phyloP scores from a whole-genome alignment of 1,140 invertebrate genomes.

The Bombus affinis region DNA sequence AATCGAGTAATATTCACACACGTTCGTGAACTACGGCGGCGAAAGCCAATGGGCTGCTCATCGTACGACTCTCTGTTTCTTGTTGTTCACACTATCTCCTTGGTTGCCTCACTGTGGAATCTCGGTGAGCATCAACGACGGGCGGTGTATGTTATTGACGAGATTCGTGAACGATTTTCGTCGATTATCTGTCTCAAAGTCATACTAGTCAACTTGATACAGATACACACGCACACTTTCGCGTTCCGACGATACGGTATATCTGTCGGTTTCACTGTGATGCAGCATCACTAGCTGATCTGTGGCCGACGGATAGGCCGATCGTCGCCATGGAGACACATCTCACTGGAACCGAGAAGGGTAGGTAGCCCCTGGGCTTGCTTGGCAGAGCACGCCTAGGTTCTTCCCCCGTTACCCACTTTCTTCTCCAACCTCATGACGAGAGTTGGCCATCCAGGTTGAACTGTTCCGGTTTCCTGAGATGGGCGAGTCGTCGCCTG shows the following conservation, averaged over 20 bases:
- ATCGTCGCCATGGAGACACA: conserved; percentile 4
- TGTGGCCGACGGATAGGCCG: conserved; percentile 28
- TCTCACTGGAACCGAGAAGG: conserved; percentile 32
- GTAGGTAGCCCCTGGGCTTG: not conserved
- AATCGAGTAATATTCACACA: not conserved
- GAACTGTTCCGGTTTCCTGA: conserved; percentile 57
- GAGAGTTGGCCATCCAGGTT: conserved; percentile 53
- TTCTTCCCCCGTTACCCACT: not conserved
- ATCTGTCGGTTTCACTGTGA: conserved; percentile 27
- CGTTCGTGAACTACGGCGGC: conserved; percentile 56
- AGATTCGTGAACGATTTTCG: conserved; percentile 3
- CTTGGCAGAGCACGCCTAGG: conserved; percentile 17
- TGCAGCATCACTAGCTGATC: not conserved
- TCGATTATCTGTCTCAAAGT: conserved; percentile 1
- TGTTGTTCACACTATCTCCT: not conserved
- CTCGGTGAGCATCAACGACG: conserved; percentile 12
- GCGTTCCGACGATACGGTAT: conserved; percentile 19
- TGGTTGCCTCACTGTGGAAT: conserved; percentile 16
- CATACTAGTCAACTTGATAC: not conserved
- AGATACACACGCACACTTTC: not conserved
- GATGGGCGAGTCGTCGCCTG: conserved; percentile 71
- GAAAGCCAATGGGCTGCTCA: conserved; percentile 69
- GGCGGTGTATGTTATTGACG: not conserved
- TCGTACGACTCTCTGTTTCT: conserved; percentile 60
- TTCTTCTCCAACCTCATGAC: conserved; percentile 33